Conservation (phyloP, 1,140 invertebrate species). For the Saccostrea echinata region DNA sequence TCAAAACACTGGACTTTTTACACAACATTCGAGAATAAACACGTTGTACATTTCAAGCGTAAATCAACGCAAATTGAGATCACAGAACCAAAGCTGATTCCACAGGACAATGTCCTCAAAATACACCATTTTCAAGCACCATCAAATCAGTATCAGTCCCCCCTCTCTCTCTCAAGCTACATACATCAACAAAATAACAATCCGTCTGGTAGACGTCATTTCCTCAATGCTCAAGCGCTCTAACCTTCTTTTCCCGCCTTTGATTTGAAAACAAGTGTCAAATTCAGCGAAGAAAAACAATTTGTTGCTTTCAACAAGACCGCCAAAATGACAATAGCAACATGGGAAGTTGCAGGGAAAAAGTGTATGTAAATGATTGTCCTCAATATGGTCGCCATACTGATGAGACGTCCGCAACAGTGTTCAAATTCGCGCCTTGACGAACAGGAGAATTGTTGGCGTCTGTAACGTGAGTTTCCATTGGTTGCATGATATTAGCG, state of each 20-base stretch:
- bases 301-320: not conserved
- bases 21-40: constrained; percentile 28
- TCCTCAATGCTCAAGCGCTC: not conserved
- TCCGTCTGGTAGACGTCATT: not conserved
- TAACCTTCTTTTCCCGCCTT: not conserved
- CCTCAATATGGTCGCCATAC: constrained; percentile 72
- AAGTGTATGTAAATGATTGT: not conserved
- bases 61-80: constrained; percentile 10
- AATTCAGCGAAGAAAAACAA: constrained; percentile 9
- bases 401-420: constrained; percentile 55
- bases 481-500: constrained; percentile 51
- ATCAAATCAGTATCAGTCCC: constrained; percentile 3
- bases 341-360: constrained; percentile 18
- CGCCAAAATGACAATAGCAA: constrained; percentile 17
- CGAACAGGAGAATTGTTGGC: constrained; percentile 59
- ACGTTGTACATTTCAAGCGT: not conserved
- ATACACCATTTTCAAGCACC: constrained; percentile 14
- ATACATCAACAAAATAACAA: not conserved
- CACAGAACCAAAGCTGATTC: constrained; percentile 13
- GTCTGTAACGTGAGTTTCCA: constrained; percentile 55
- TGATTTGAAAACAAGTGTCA: not conserved
- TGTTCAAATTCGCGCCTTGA: constrained; percentile 44
- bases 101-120: not conserved
- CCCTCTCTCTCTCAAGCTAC: not conserved
- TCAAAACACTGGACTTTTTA: constrained; percentile 31